phyloP scores from a whole-genome alignment of 1,140 invertebrate species.

The Heliothis virescens region DNA sequence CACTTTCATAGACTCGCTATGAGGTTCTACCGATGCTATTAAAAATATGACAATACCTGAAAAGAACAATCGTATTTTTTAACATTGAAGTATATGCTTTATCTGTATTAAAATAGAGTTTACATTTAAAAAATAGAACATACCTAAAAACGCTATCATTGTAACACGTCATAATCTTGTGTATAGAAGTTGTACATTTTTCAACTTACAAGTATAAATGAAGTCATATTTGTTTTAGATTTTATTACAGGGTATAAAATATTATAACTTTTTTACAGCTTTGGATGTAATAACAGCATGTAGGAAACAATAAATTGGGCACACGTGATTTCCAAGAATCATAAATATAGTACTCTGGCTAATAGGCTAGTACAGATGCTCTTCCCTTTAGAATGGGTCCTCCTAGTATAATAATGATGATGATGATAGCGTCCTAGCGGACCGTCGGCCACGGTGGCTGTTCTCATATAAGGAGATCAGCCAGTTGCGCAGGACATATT shows the following conservation, averaged over 20 bases:
- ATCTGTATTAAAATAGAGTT: slow-evolving; percentile 25
- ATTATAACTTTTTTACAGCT: slow-evolving; percentile 23
- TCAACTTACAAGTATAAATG: neutral
- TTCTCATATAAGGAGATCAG: no score
- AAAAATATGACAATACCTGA: slow-evolving; percentile 59
- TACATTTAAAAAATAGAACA: neutral
- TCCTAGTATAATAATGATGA: no score
- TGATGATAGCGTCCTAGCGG: no score
- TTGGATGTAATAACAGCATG: neutral
- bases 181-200: neutral
- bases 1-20: slow-evolving; percentile 78
- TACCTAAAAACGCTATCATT: slow-evolving; percentile 55
- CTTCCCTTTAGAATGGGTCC: no score
- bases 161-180: slow-evolving; percentile 48
- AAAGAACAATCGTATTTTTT: slow-evolving; percentile 44
- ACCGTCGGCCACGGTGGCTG: no score
- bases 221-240: neutral
- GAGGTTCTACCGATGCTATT: slow-evolving; percentile 56
- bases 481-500: no score
- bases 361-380: no score
- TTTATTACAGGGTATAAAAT: slow-evolving; percentile 14
- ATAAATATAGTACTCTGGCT: no score
- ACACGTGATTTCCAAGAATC: neutral
- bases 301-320: slow-evolving; percentile 15
- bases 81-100: slow-evolving; percentile 17